phyloP scores from a whole-genome alignment of 2,888 invertebrate genomes.

The Cheilosia scutellata region DNA sequence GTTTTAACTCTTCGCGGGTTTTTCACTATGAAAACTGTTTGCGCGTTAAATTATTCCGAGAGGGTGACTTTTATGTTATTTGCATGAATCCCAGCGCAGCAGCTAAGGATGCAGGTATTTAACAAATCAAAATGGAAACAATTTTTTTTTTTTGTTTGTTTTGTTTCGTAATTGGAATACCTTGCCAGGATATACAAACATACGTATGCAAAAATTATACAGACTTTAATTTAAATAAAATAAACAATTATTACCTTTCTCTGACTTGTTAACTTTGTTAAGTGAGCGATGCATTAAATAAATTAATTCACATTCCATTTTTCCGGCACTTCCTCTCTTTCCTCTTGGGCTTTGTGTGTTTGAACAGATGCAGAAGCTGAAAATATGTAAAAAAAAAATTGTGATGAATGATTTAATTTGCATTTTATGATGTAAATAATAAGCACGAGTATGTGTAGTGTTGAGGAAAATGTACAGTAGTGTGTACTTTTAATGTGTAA shows the following conservation, averaged over 20 bases:
- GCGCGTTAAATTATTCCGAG: constrained; percentile 64
- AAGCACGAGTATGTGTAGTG: constrained; percentile 6
- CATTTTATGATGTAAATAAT: constrained; percentile 50
- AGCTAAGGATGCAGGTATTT: constrained; percentile 46
- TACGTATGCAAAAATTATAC: constrained; percentile 7
- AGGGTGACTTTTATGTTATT: constrained; percentile 27
- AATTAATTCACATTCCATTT: constrained; percentile 64
- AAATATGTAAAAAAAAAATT: constrained; percentile 45
- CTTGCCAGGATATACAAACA: constrained; percentile 20
- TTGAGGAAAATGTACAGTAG: neutral
- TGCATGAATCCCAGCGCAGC: constrained; percentile 23
- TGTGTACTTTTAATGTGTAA: constrained; percentile 27
- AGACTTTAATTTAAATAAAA: constrained; percentile 57
- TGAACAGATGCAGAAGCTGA: constrained; percentile 31
- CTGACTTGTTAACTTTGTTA: constrained; percentile 68
- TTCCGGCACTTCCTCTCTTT: constrained; percentile 24
- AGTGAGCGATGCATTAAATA: constrained; percentile 63
- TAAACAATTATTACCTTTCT: constrained; percentile 68
- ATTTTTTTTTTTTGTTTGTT: neutral
- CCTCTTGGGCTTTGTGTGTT: constrained; percentile 50
- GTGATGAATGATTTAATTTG: constrained; percentile 68
- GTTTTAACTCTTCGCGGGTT: constrained; percentile 54
- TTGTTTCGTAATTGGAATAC: constrained; percentile 31
- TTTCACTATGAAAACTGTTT: constrained; percentile 51
- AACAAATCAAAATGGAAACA: constrained; percentile 50